These are phyloP conservation scores for Athalia rosae DNA, from an alignment of 2,888 invertebrate genomes.

Conservation along the genomic window DNA sequence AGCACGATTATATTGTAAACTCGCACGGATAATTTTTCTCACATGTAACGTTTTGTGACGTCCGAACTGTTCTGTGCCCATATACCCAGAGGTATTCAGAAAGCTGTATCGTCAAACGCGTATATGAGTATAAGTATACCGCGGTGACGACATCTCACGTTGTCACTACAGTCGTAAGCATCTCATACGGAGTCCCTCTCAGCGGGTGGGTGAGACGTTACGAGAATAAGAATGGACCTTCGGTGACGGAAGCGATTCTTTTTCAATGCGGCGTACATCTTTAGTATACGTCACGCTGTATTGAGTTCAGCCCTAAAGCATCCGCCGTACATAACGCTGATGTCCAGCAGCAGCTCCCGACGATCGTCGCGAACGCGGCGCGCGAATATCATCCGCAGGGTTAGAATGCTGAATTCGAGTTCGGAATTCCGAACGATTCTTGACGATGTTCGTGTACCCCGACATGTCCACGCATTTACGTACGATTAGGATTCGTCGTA, in stretches of 20 bases:
- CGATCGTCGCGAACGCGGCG: not conserved
- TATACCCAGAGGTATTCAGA: too few species aligned
- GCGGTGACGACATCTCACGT: slow-evolving; percentile 6
- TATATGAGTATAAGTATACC: not conserved
- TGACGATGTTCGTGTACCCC: too few species aligned
- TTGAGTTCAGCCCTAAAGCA: slow-evolving; percentile 14
- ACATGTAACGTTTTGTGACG: too few species aligned
- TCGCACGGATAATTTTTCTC: too few species aligned
- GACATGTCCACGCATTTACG: not conserved
- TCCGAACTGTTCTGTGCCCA: too few species aligned
- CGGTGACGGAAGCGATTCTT: slow-evolving; percentile 30
- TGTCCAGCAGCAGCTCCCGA: not conserved
- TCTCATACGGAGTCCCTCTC: not conserved
- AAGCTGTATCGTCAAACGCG: not conserved
- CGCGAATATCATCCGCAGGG: too few species aligned
- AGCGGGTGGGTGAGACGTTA: slow-evolving; percentile 15
- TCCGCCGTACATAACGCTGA: too few species aligned
- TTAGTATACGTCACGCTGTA: slow-evolving; percentile 5
- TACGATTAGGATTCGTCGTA: slow-evolving; percentile 6
- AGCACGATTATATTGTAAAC: too few species aligned
- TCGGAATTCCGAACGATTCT: not conserved
- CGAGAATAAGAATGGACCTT: slow-evolving; percentile 9
- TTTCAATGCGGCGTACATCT: slow-evolving; percentile 9
- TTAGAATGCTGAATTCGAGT: too few species aligned
- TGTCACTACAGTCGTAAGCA: slow-evolving; percentile 23